Evolutionary conservation across 2,113 vertebrate genomes (phyloP).

Genomic region (Calyptommatus sinebrachiatus): DNA sequence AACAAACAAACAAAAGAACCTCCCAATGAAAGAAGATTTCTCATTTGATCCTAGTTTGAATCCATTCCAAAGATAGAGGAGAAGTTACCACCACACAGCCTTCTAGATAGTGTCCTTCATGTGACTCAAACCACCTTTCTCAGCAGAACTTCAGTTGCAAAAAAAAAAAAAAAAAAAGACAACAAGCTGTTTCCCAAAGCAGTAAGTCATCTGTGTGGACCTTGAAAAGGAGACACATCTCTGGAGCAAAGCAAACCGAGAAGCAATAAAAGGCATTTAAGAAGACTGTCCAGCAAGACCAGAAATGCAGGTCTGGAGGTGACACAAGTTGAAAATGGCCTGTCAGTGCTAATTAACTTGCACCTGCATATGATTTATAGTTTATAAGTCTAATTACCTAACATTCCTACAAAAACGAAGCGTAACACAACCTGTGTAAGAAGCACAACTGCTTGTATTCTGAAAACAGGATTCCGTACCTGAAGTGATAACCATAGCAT

Average conservation of each 20-base stretch:
- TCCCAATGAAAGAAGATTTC: background rate
- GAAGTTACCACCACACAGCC: background rate
- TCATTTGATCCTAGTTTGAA: background rate
- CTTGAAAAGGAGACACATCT: constrained; percentile 14
- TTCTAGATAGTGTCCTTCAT: background rate
- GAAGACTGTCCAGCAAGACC: background rate
- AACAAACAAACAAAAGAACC: background rate
- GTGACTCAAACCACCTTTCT: background rate
- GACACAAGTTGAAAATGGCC: background rate
- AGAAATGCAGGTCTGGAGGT: background rate
- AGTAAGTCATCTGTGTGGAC: background rate
- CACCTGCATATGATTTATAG: constrained; percentile 6
- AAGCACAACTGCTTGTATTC: constrained; percentile 44
- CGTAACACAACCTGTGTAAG: constrained; percentile 44
- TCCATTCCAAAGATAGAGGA: too few relatives aligned
- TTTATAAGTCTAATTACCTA: constrained; percentile 25
- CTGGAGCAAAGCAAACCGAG: constrained; percentile 11
- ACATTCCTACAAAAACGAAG: background rate
- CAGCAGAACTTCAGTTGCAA: background rate
- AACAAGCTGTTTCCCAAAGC: background rate
- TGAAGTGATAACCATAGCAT: background rate
- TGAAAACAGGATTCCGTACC: constrained; percentile 19
- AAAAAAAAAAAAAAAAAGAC: background rate
- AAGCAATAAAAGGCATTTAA: background rate
- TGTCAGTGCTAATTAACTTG: background rate